Conservation (phyloP, 2,113 vertebrate species). For the Campylorhamphus procurvoides region DNA sequence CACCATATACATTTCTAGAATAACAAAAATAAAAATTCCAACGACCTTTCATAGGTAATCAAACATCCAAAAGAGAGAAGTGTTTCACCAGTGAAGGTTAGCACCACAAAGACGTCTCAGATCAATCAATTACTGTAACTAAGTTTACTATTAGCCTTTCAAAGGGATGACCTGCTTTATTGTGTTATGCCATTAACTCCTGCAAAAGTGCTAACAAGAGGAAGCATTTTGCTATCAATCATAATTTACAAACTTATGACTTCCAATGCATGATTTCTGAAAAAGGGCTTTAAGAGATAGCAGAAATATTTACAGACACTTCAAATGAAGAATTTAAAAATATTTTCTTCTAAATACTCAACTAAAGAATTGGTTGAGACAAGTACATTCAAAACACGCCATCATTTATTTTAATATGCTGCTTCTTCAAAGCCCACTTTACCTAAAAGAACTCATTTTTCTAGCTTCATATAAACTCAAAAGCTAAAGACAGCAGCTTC, state of each 20-base stretch:
- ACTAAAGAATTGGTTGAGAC: background rate
- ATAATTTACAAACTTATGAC: background rate
- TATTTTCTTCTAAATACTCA: background rate
- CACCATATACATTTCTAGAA: background rate
- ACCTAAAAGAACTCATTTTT: slow-evolving; percentile 16
- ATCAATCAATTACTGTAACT: background rate
- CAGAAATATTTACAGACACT: background rate
- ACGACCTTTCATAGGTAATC: background rate
- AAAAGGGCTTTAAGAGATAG: background rate
- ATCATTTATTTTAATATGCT: background rate
- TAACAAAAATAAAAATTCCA: background rate
- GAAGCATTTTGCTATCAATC: background rate
- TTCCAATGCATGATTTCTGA: background rate
- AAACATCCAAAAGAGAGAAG: background rate
- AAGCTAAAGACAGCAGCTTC: background rate
- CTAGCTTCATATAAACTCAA: background rate
- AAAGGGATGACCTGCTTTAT: background rate
- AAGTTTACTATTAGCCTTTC: background rate
- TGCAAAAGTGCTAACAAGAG: background rate
- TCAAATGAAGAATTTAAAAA: background rate
- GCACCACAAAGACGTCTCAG: background rate
- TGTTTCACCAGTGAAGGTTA: background rate
- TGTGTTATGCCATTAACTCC: background rate
- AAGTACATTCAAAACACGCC: background rate
- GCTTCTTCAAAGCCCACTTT: background rate